These are phyloP conservation scores for Microdon myrmicae DNA, from an alignment of 2,888 invertebrate genomes.

Conservation along the genomic window DNA sequence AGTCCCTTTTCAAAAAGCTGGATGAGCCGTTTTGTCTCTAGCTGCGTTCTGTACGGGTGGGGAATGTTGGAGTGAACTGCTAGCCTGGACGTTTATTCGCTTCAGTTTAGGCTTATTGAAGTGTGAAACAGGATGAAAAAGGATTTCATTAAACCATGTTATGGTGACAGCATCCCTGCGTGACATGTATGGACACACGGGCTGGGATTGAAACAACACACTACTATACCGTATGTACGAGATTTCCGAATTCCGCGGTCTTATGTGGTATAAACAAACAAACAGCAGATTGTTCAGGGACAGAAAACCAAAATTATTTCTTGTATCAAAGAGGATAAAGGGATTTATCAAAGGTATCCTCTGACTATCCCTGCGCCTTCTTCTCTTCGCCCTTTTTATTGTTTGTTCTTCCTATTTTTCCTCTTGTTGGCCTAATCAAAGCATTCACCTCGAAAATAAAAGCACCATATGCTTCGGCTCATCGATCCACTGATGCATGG, in stretches of 20 bases:
- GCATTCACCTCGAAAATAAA: constrained; percentile 42
- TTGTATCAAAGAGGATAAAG: constrained; percentile 29
- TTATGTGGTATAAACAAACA: constrained; percentile 15
- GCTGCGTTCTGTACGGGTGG: constrained; percentile 9
- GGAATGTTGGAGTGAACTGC: constrained; percentile 13
- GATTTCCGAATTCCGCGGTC: neutral
- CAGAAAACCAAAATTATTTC: constrained; percentile 34
- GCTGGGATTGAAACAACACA: neutral
- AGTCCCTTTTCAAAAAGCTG: constrained; percentile 25
- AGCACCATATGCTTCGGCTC: constrained; percentile 26
- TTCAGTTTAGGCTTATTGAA: constrained; percentile 37
- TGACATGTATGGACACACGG: too few relatives aligned
- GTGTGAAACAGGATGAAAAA: constrained; percentile 48
- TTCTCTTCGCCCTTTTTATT: constrained; percentile 5
- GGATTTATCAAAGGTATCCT: constrained; percentile 10
- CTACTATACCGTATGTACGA: constrained; percentile 18
- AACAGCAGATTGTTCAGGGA: constrained; percentile 30
- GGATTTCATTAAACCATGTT: constrained; percentile 36
- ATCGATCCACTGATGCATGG: constrained; percentile 25
- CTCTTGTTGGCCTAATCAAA: constrained; percentile 13
- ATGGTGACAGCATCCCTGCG: too few relatives aligned
- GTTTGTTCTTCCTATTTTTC: constrained; percentile 24
- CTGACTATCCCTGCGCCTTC: constrained; percentile 16
- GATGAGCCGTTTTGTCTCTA: constrained; percentile 17
- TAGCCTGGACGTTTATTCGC: constrained; percentile 30